Percentiles rank a stretch among this genome's conserved stretches.
Evolutionary conservation across 2,113 vertebrate genomes (phyloP).

Genomic region (Cyanistes caeruleus): DNA sequence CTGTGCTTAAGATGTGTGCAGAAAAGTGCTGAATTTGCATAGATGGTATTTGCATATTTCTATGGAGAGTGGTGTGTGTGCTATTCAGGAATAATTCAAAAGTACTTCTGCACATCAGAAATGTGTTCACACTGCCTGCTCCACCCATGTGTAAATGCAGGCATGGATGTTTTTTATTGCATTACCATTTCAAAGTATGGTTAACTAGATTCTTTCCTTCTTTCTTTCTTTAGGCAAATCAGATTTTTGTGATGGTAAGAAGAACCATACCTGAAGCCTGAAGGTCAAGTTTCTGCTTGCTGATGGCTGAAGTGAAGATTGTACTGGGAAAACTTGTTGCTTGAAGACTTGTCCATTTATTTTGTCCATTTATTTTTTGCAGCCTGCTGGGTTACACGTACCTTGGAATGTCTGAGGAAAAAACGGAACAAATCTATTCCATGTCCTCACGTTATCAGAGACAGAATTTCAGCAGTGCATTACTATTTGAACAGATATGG

Average conservation of each 20-base stretch:
- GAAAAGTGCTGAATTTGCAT: slow-evolving; percentile 6
- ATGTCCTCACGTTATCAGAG: background rate
- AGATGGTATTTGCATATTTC: background rate
- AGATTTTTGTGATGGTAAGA: background rate
- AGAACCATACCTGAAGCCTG: background rate
- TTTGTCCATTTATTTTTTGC: background rate
- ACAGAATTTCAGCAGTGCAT: background rate
- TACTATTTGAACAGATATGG: background rate
- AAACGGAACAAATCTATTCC: background rate
- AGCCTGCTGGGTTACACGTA: background rate
- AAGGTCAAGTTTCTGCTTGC: background rate
- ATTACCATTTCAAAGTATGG: background rate
- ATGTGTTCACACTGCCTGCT: background rate
- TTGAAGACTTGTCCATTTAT: background rate
- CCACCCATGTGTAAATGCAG: background rate
- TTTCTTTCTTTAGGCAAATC: background rate
- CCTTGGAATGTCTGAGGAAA: background rate
- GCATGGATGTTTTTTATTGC: background rate
- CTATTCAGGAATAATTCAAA: background rate
- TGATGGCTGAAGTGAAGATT: background rate
- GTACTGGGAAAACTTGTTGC: background rate
- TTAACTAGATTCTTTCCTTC: background rate
- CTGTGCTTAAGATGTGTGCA: background rate
- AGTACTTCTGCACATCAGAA: background rate
- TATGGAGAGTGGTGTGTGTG: background rate